Evolutionary conservation across 2,113 vertebrate genomes (phyloP), one percentile per base, ranked within the genome.

Genomic region (Brachionichthys hirsutus): DNA sequence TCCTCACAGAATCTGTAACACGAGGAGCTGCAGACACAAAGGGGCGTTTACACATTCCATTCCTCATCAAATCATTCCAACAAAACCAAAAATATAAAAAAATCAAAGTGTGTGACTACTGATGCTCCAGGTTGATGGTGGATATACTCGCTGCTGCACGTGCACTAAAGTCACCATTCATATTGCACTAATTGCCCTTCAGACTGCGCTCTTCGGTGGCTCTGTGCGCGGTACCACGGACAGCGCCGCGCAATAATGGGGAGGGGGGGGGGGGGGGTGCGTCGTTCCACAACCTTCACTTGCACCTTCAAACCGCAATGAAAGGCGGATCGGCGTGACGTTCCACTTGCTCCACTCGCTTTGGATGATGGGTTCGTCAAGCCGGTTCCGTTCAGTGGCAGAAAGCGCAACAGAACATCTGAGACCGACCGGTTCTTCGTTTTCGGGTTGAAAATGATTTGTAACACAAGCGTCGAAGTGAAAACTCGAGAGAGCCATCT

Each of bases 401-500:
- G 24, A 38, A 7, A 38, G 2, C 9, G 36, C 3, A 20, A 22
- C 42, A 6, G 12, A 1, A 3, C 18, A 53, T 14, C 19, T 12
- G 11, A 20, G 42, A n/a, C n/a, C n/a, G n/a, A n/a, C 4, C 11
- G 16, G 59, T 71, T 7, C 35, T 35, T 47, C 44, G 30, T 46
- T 73, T 30, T 47, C 2, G 8, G 15, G 42, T 0, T 52, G 47
- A 53, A 62, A 46, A 53, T 67, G 47, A 64, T 59, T 49, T 75
- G 73, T 67, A 76, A 74, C 72, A 76, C 63, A 72, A 50, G 64
- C 63, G 50, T 17, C 54, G 48, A 70, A 81, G 93, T 89, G 87
- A 90, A 96, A 94, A 97, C 92, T 94, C 96, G 93, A 98, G 93
- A 95, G 97, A 93, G 96, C 97, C 96, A 97, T 96, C 97, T 98